These are phyloP conservation scores for Cyrtodaria siliqua DNA, from an alignment of 2,888 invertebrate genomes.

Conservation along the genomic window DNA sequence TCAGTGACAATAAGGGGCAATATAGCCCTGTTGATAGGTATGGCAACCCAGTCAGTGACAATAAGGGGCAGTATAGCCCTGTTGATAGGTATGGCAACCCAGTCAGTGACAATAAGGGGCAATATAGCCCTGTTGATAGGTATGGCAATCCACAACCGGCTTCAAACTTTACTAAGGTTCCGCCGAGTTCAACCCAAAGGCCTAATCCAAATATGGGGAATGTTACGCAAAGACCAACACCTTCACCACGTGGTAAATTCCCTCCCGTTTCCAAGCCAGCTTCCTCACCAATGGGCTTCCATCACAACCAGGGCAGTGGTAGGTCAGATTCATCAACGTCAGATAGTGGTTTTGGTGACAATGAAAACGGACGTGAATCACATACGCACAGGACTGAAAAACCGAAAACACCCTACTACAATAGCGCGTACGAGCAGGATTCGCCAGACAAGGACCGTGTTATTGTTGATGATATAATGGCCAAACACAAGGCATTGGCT, in stretches of 20 bases:
- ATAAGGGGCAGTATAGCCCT: too few species aligned
- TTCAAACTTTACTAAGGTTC: too few species aligned
- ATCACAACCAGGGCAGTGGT: slow-evolving; percentile 68
- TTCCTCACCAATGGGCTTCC: slow-evolving; percentile 51
- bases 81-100: slow-evolving; percentile 30
- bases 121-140: slow-evolving; percentile 29
- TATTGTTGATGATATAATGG: slow-evolving; percentile 54
- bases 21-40: slow-evolving; percentile 40
- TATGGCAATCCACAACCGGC: slow-evolving; percentile 9
- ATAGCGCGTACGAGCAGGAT: slow-evolving; percentile 54
- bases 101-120: neutral
- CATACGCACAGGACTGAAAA: slow-evolving; percentile 22
- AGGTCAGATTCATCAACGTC: slow-evolving; percentile 64
- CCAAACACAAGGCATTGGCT: slow-evolving; percentile 66
- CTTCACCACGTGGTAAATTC: slow-evolving; percentile 10
- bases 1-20: neutral
- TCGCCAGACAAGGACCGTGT: slow-evolving; percentile 32
- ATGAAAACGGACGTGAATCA: slow-evolving; percentile 37
- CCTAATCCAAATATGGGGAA: too few species aligned
- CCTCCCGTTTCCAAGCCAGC: slow-evolving; percentile 17
- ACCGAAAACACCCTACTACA: slow-evolving; percentile 53
- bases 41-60: too few species aligned
- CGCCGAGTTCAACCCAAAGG: too few species aligned
- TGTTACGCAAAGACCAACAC: neutral
- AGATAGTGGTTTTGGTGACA: slow-evolving; percentile 70